phyloP scores from a whole-genome alignment of 2,888 invertebrate genomes.

The Eilema caniola region DNA sequence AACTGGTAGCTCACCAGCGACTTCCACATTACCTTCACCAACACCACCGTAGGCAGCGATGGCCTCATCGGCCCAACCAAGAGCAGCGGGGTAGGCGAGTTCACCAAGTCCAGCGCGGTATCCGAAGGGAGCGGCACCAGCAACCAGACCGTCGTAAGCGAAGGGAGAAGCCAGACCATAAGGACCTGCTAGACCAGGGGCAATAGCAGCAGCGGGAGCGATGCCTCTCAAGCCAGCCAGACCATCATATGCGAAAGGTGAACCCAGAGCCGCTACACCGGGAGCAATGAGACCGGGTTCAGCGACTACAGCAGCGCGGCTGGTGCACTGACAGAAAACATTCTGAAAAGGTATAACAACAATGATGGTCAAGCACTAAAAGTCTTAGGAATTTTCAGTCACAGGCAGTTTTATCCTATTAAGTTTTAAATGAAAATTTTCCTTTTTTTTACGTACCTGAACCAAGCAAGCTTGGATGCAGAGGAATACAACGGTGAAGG shows the following conservation, averaged over 20 bases:
- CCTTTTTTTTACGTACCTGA: constrained; percentile 1
- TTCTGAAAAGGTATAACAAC: neutral
- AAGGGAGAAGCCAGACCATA: constrained; percentile 6
- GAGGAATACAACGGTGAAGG: constrained; percentile 48
- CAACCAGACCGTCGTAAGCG: constrained; percentile 4
- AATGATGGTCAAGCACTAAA: constrained; percentile 51
- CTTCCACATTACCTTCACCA: constrained; percentile 53
- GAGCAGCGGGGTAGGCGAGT: constrained; percentile 15
- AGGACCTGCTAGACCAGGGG: constrained; percentile 10
- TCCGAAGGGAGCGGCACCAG: neutral
- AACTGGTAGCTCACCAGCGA: constrained; percentile 55
- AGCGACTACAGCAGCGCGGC: constrained; percentile 14
- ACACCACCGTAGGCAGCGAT: constrained; percentile 43
- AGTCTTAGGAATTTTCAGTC: constrained; percentile 37
- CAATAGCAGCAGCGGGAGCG: neutral
- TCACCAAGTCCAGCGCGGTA: neutral
- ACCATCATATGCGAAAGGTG: constrained; percentile 7
- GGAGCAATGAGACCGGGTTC: neutral
- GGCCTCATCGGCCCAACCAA: neutral
- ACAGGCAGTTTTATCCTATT: neutral
- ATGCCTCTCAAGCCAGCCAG: neutral
- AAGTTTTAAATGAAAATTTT: constrained; percentile 21
- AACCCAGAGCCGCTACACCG: neutral
- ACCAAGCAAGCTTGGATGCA: constrained; percentile 26
- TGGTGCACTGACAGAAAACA: constrained; percentile 29